Percentiles rank a stretch among this genome's conserved stretches.
Conservation (phyloP, 2,888 invertebrate species). For the Phyllotreta cruciferae region DNA sequence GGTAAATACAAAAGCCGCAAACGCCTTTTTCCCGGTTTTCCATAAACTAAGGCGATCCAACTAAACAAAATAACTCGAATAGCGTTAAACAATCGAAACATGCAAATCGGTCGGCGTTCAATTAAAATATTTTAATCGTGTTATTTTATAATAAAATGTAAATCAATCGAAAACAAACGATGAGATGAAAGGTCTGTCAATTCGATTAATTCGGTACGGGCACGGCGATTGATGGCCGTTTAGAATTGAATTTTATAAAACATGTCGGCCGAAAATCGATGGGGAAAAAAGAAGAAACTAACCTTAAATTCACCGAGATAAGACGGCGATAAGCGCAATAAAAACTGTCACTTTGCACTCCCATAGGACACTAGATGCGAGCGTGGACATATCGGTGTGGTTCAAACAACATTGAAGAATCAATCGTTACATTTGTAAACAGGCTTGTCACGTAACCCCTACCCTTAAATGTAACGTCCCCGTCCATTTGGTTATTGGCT, state of each 20-base stretch:
- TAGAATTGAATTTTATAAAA: background rate
- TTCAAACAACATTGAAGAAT: conserved; percentile 62
- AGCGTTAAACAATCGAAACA: conserved; percentile 3
- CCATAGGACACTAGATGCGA: conserved; percentile 52
- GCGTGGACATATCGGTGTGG: conserved; percentile 58
- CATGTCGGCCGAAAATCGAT: conserved; percentile 7
- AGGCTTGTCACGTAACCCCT: conserved; percentile 61
- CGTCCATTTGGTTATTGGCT: conserved; percentile 63
- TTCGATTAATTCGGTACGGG: too few species aligned
- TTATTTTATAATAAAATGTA: conserved; percentile 33
- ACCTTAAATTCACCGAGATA: conserved; percentile 18
- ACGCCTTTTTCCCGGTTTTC: background rate
- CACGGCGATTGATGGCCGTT: too few species aligned
- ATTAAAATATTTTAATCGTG: conserved; percentile 17
- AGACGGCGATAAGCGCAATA: conserved; percentile 5
- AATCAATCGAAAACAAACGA: conserved; percentile 10
- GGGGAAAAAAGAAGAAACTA: conserved; percentile 23
- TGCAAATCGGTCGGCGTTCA: conserved; percentile 1
- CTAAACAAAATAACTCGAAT: background rate
- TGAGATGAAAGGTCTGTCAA: too few species aligned
- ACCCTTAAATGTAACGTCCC: conserved; percentile 55
- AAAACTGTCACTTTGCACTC: conserved; percentile 41
- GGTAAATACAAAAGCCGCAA: conserved; percentile 22
- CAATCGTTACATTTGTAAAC: conserved; percentile 64
- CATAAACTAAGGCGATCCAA: background rate